Evolutionary conservation across 2,113 vertebrate species (phyloP).

Genomic region (Epinephelus fuscoguttatus): DNA sequence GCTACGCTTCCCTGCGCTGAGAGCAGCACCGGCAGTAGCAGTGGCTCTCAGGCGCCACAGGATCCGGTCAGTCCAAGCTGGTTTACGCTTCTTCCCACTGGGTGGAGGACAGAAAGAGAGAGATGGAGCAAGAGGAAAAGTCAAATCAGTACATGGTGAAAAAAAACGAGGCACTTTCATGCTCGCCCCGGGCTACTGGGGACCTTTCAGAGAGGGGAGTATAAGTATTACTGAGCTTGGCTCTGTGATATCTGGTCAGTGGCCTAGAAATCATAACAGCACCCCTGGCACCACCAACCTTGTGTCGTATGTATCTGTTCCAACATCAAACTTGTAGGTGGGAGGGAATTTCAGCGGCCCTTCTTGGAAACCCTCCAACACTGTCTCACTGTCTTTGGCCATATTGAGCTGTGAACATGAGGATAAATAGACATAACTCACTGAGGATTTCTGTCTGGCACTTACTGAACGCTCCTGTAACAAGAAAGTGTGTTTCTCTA

Average conservation of each 20-base stretch:
- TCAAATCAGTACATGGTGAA: neutral
- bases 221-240: neutral
- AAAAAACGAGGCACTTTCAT: constrained; percentile 1
- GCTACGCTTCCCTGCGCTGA: constrained; percentile 78
- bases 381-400: constrained; percentile 92
- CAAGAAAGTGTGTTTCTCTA: neutral
- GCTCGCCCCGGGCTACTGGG: constrained; percentile 1
- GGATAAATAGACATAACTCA: neutral
- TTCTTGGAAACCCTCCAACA: constrained; percentile 95
- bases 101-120: constrained; percentile 25
- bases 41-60: constrained; percentile 90
- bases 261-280: constrained; percentile 35
- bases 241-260: constrained; percentile 32
- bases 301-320: constrained; percentile 96
- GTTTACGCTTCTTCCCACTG: constrained; percentile 97
- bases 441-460: neutral
- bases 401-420: constrained; percentile 90
- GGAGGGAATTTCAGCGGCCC: constrained; percentile 95
- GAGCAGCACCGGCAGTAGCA: constrained; percentile 79
- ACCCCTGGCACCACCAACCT: constrained; percentile 85
- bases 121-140: neutral
- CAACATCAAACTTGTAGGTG: constrained; percentile 98
- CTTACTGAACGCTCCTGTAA: neutral
- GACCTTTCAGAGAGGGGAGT: constrained; percentile 50
- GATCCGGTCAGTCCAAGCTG: constrained; percentile 98